Evolutionary conservation across 1,140 invertebrate species (phyloP), one percentile per base, ranked within the genome.

Genomic region (Episyrphus balteatus): DNA sequence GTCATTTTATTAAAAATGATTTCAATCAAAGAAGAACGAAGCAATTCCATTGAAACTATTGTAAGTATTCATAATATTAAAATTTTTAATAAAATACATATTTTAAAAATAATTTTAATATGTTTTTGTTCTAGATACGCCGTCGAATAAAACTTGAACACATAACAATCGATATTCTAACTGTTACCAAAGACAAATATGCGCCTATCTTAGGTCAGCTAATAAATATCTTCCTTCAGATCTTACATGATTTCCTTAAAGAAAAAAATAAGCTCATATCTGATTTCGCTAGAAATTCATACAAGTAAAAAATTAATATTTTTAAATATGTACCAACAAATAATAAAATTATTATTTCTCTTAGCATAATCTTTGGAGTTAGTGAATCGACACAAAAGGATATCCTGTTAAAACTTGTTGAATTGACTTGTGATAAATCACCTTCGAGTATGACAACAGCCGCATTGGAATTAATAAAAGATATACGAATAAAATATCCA

Each of bases 1-100:
- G 49, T 73, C 12, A 54, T 73, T 44, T 43, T 73, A 17, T 52
- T 73, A 32, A 54, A 72, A 54, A 50, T 74, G 1, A 66, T 71
- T 46, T 53, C 65, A 10, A 58, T 59, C 10, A 58, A 60, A 19
- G 66, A 69, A 48, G 57, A 61, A 26, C 62, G 67, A 40, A 68
- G 66, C 11, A 46, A 59, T 33, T 58, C 56, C 32, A 62, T 73
- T 26, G 68, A 72, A 49, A 61, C 57, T 42, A 56, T 71, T 37
- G 61, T 73, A 54, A 61, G 60, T 48, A 58, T 42, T 5, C 39
- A 12, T 11, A 5, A 9, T 15, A 18, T 41, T 32, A 21, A 40
- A 42, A 41, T 11, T 32, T 41, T 41, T 11, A 46, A 42, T 33
- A 11, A 19, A 5, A 17, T 19, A 36, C 26, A 37, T 19, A 13